Base-by-base conservation (phyloP, 2,113 vertebrate species). In the Apeltes quadracus region DNA sequence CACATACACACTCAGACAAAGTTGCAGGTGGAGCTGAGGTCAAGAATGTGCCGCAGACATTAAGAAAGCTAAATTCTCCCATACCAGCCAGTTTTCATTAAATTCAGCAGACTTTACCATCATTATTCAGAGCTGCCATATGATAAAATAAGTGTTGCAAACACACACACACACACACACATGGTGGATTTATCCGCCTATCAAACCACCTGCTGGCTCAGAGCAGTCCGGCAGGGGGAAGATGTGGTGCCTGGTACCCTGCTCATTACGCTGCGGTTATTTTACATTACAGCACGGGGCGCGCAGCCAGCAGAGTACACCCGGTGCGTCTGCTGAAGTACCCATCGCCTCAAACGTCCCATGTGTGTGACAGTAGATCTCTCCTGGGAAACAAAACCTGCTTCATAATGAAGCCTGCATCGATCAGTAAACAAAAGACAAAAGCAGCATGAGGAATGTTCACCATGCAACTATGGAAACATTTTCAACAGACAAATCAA, bases 191-290 rank as follows among this genome's bases (percentile, higher is more conserved):
- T 92, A 92, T 54, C 79, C 75, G 68, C 75, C 74, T 69, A 86
- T 78, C 81, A 77, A 54, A 80, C 75, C 76, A 84, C 80, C 85
- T 87, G 80, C 79, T 79, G 79, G 61, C 81, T 76, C 34, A 38
- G 44, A 75, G 81, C 61, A 59, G 55, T 55, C 22, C 56, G 56
- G 34, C 27, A 8, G 78, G 50, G 50, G 84, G 88, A 55, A 44
- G 71, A 69, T 73, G 70, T 78, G 88, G 92, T 94, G 90, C 92
- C 93, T 93, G 92, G 93, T 90, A 93, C 92, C 66, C 64, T 29
- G 82, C 76, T 88, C 75, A 86, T 86, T 85, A 85, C 58, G 1
- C 27, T 51, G 78, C 76, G 73, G 79, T 83, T 88, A 85, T 85
- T 88, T 66, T 79, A 83, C 86, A 83, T 84, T 81, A 61, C 32